Percentiles rank a stretch among this genome's conserved stretches.
These are phyloP conservation scores for Platycercus adscitus DNA, from an alignment of 2,113 vertebrate species.

Conservation along the genomic window DNA sequence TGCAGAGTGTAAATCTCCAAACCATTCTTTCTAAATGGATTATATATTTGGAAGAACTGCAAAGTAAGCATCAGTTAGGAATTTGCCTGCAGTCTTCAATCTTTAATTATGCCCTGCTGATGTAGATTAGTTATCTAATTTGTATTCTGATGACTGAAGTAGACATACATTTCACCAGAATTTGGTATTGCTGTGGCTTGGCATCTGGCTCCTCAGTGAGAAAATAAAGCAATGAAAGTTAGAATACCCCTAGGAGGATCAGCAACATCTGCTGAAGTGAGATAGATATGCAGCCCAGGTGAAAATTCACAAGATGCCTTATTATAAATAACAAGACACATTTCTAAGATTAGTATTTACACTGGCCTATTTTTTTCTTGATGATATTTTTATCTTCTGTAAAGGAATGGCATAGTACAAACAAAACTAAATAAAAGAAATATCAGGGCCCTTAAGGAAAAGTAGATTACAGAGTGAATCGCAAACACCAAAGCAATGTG, in stretches of 20 bases:
- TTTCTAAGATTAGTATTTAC: slow-evolving; percentile 53
- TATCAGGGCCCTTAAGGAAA: neutral
- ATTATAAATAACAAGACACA: slow-evolving; percentile 34
- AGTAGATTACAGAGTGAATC: neutral
- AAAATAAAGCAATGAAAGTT: slow-evolving; percentile 50
- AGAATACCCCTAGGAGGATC: slow-evolving; percentile 28
- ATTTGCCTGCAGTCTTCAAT: neutral
- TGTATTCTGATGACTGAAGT: slow-evolving; percentile 2
- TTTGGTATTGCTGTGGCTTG: slow-evolving; percentile 18
- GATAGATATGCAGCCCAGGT: slow-evolving; percentile 5
- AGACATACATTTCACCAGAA: slow-evolving; percentile 15
- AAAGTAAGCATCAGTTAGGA: neutral
- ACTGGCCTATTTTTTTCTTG: neutral
- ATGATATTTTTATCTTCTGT: neutral
- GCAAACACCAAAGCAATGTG: neutral
- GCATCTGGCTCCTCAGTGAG: slow-evolving; percentile 53
- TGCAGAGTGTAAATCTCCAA: neutral
- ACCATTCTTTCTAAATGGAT: neutral
- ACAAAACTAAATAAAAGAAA: neutral
- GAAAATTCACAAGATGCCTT: slow-evolving; percentile 4
- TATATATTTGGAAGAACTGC: neutral
- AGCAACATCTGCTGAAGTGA: slow-evolving; percentile 56
- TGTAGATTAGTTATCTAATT: neutral
- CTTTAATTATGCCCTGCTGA: neutral
- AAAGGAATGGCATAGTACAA: neutral